These are phyloP conservation scores for Onthophagus taurus DNA, from an alignment of 1,140 invertebrate genomes.

Conservation along the genomic window DNA sequence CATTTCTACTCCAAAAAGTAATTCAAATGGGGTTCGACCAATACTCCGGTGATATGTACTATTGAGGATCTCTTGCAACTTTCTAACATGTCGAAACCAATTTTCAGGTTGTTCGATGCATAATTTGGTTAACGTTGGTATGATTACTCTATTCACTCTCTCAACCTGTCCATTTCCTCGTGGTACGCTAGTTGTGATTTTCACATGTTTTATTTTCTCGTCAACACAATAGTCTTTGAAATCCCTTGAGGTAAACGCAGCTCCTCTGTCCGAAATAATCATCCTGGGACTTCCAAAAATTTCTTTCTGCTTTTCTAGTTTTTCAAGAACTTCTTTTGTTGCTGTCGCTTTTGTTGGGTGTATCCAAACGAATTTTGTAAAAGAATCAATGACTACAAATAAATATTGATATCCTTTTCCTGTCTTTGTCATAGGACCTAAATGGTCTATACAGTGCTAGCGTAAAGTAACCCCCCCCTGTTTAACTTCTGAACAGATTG, in stretches of 20 bases:
- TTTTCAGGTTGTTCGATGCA: constrained; percentile 19
- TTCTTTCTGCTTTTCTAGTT: constrained; percentile 5
- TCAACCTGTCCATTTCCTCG: constrained; percentile 31
- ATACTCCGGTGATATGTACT: constrained; percentile 30
- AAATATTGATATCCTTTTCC: constrained; percentile 31
- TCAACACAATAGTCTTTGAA: constrained; percentile 22
- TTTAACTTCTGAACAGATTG: no score
- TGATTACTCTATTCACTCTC: constrained; percentile 26
- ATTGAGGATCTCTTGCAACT: constrained; percentile 30
- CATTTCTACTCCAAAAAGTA: constrained; percentile 29
- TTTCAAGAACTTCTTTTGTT: constrained; percentile 17
- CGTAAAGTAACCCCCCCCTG: no score
- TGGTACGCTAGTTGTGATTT: constrained; percentile 24
- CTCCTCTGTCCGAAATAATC: constrained; percentile 22
- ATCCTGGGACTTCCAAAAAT: constrained; percentile 13
- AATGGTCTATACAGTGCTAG: constrained; percentile 28
- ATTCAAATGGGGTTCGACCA: constrained; percentile 28
- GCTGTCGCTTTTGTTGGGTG: constrained; percentile 32
- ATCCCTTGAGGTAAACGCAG: constrained; percentile 21
- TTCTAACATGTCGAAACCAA: constrained; percentile 30
- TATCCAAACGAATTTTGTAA: constrained; percentile 37
- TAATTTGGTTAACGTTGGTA: constrained; percentile 27
- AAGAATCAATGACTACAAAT: constrained; percentile 34
- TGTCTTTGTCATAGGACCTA: constrained; percentile 28
- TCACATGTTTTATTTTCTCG: constrained; percentile 18